Base-by-base conservation (phyloP, 2,797 vertebrate species). In the Enteromius anoplus region DNA sequence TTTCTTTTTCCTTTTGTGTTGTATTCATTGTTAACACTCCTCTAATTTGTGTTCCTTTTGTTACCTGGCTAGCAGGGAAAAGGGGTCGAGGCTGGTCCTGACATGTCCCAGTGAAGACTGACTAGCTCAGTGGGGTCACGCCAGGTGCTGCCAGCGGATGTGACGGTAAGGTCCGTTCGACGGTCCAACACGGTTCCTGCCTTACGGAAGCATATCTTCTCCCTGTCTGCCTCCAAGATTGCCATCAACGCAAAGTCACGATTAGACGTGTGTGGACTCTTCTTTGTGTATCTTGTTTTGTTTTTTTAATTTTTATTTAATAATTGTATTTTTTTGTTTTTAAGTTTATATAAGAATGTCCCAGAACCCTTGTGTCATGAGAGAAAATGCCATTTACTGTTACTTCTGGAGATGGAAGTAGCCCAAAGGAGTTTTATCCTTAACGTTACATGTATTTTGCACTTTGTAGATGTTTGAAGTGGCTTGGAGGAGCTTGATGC, bases 1-100 rank as follows among this genome's bases (percentile, higher is more conserved):
- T 73, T 86, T 79, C 14, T 69, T 21, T 83, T 76, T 70, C 80
- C 75, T 82, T 19, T 82, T 75, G 17, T 83, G 69, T 69, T 87
- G 42, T 79, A 81, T 78, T 69, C 49, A 68, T 93, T 94, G 94
- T 94, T 92, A 94, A 93, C 93, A 90, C 87, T 91, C 93, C 93
- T 97, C 97, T 99, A 98, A 98, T 94, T 96, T 93, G 93, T 96
- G 94, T 96, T 96, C 96, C 96, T 98, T 97, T 96, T 99, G 97
- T 98, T 96, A 97, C 97, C 96, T 96, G 97, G 95, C 96, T 96
- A 98, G 97, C 98, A 99, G 97, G 97, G 92, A 92, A 97, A 96
- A 95, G 97, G 95, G 94, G 94, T 96, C 92, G 96, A 97, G 96
- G 95, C 95, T 91, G 96, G 96, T 95, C 94, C 97, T 96, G 97